Evolutionary conservation across 2,888 invertebrate genomes (phyloP).

Genomic region (Eupithecia abbreviata): DNA sequence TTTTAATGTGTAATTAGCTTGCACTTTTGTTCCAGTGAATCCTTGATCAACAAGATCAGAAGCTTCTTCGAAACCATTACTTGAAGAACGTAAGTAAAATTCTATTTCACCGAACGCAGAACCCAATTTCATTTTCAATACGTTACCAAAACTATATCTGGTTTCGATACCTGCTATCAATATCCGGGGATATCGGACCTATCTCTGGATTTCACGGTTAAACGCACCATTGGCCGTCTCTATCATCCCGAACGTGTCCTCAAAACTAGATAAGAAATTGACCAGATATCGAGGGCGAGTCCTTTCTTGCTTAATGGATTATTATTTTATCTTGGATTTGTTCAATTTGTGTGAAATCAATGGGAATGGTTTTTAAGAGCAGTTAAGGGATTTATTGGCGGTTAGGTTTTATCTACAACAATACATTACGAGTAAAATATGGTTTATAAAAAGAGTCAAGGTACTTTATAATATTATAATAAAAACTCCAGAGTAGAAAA

Average conservation of each 20-base stretch:
- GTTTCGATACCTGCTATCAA: conserved; percentile 77
- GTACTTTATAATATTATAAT: background rate
- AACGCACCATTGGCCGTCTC: conserved; percentile 74
- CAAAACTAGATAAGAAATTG: conserved; percentile 76
- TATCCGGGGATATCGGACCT: conserved; percentile 72
- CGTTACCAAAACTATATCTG: conserved; percentile 71
- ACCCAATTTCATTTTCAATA: conserved; percentile 60
- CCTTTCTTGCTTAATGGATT: conserved; percentile 55
- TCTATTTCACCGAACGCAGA: conserved; percentile 52
- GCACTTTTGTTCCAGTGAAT: background rate
- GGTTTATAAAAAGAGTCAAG: background rate
- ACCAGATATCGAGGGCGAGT: conserved; percentile 66
- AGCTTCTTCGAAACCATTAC: background rate
- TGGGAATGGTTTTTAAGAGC: conserved; percentile 42
- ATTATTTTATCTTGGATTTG: conserved; percentile 50
- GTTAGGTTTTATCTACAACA: conserved; percentile 14
- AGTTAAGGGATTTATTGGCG: conserved; percentile 18
- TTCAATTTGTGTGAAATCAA: conserved; percentile 48
- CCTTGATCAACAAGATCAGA: background rate
- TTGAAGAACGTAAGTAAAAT: conserved; percentile 5
- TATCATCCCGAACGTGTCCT: conserved; percentile 68
- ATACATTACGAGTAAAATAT: background rate
- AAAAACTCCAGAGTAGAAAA: background rate
- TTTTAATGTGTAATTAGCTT: background rate
- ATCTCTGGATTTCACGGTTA: conserved; percentile 81